A percentile compares a stretch with the other conserved stretches of the same genome.
Evolutionary conservation across 2,888 invertebrate genomes (phyloP).

Genomic region (Cerastis leucographa): DNA sequence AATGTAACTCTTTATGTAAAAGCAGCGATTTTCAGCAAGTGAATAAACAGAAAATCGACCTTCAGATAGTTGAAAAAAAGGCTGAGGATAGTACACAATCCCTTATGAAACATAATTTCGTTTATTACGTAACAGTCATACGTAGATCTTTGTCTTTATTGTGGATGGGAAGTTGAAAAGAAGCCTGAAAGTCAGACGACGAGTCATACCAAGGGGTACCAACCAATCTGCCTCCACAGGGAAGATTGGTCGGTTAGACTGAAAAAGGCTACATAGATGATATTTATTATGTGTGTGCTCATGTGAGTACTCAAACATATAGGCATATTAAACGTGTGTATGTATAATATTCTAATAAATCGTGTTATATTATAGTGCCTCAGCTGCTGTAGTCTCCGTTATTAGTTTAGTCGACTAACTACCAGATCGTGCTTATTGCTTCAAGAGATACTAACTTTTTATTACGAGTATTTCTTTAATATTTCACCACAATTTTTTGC

Average conservation of each 20-base stretch:
- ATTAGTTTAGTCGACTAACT: conserved; percentile 47
- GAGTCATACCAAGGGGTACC: neutral
- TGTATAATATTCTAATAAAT: neutral
- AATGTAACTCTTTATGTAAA: neutral
- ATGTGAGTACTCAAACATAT: neutral
- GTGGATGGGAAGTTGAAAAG: neutral
- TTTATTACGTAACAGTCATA: neutral
- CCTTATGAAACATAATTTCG: neutral
- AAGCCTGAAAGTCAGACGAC: neutral
- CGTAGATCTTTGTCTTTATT: neutral
- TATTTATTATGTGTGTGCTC: neutral
- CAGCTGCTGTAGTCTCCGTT: conserved; percentile 42
- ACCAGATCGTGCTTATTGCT: conserved; percentile 48
- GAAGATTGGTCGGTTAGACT: neutral
- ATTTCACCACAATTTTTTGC: conserved; percentile 23
- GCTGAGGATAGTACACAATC: neutral
- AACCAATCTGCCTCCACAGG: too few relatives aligned
- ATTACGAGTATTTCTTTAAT: conserved; percentile 32
- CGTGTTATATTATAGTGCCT: conserved; percentile 15
- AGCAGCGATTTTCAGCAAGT: neutral
- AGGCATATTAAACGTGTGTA: neutral
- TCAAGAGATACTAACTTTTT: conserved; percentile 39
- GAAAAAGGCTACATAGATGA: neutral
- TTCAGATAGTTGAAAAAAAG: neutral
- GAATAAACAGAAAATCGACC: neutral